These are phyloP conservation scores for Craterocephalus amniculus DNA, from an alignment of 2,797 vertebrate species.

Conservation along the genomic window DNA sequence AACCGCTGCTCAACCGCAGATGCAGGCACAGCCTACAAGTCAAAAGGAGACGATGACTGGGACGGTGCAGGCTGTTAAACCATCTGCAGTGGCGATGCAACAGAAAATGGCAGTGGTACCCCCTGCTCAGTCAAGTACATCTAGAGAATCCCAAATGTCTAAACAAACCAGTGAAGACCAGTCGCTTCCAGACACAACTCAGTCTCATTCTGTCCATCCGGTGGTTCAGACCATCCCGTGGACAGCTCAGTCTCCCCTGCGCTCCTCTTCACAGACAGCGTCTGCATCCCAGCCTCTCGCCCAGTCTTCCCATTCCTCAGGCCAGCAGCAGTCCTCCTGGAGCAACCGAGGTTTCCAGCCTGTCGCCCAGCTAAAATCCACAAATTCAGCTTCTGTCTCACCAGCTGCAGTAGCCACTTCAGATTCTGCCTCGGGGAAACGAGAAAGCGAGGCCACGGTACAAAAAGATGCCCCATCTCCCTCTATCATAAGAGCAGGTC, in stretches of 20 bases:
- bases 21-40: conserved; percentile 43
- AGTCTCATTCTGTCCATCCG: conserved; percentile 32
- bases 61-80: conserved; percentile 41
- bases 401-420: conserved; percentile 26
- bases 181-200: conserved; percentile 35
- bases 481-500: conserved; percentile 40
- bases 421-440: conserved; percentile 19
- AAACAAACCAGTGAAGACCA: conserved; percentile 50
- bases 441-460: conserved; percentile 31
- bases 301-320: conserved; percentile 49
- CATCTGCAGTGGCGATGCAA: conserved; percentile 20
- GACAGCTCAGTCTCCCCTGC: conserved; percentile 43
- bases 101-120: conserved; percentile 36
- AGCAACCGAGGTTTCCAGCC: conserved; percentile 37
- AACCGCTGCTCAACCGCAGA: conserved; percentile 52
- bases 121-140: conserved; percentile 24
- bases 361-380: conserved; percentile 39
- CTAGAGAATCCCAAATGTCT: conserved; percentile 43
- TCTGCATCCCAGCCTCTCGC: conserved; percentile 37
- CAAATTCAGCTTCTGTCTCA: conserved; percentile 18
- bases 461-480: conserved; percentile 36
- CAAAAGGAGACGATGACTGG: conserved; percentile 18
- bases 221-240: conserved; percentile 16
- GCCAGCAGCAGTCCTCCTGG: conserved; percentile 60
- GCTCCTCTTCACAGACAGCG: conserved; percentile 33